Evolutionary conservation across 2,888 invertebrate species (phyloP).

Genomic region (Abrostola triplasia): DNA sequence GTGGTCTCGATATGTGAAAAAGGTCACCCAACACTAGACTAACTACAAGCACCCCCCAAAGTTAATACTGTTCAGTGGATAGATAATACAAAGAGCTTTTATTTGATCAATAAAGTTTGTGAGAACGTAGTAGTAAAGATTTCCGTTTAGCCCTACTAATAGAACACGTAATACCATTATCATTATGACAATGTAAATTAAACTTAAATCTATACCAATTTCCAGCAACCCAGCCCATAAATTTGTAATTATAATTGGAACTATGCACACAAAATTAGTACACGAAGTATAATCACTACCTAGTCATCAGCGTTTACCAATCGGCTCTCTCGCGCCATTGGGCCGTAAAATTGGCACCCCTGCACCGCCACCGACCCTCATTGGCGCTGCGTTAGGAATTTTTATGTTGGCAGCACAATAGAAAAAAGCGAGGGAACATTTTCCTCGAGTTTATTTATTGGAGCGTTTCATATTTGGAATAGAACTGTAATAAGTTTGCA

Average conservation of each 20-base stretch:
- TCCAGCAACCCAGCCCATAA: background rate
- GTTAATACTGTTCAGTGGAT: too few relatives aligned
- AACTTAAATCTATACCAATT: too few relatives aligned
- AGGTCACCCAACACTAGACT: too few relatives aligned
- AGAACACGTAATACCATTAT: too few relatives aligned
- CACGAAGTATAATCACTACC: constrained; percentile 56
- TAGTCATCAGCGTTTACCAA: constrained; percentile 65
- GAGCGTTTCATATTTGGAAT: constrained; percentile 30
- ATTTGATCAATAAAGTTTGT: too few relatives aligned
- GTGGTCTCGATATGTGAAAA: too few relatives aligned
- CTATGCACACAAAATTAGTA: constrained; percentile 44
- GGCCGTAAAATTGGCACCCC: constrained; percentile 71
- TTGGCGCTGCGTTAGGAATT: constrained; percentile 57
- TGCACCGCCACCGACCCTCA: constrained; percentile 53
- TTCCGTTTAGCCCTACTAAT: too few relatives aligned
- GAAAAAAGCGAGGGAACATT: constrained; percentile 19
- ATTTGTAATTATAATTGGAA: constrained; percentile 28
- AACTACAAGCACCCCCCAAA: too few relatives aligned
- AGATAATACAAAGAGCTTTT: too few relatives aligned
- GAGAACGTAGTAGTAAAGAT: too few relatives aligned
- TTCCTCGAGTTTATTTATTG: constrained; percentile 23
- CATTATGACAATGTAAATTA: too few relatives aligned
- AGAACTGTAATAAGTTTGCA: constrained; percentile 10
- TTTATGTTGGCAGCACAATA: constrained; percentile 64
- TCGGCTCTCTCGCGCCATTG: constrained; percentile 68